These are phyloP conservation scores for Gymnocypris eckloni DNA, from an alignment of 2,797 vertebrate species.

Conservation along the genomic window DNA sequence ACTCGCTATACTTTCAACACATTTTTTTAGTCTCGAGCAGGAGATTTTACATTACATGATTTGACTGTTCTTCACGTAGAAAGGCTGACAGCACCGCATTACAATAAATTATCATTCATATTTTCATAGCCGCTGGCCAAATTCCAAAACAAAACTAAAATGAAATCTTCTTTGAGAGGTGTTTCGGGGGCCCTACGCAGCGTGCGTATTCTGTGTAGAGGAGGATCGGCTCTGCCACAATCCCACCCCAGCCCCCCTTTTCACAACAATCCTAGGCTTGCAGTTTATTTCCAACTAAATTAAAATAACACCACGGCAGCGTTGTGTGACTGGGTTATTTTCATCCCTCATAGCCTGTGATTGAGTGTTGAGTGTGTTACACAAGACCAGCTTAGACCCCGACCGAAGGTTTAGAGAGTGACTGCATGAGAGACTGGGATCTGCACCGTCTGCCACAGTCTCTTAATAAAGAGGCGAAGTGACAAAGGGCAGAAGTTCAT, in stretches of 20 bases:
- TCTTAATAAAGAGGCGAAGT: conserved; percentile 48
- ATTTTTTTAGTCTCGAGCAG: no score
- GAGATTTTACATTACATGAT: no score
- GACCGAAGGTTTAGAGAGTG: conserved; percentile 11
- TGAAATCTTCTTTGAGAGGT: no score
- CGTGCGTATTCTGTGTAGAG: no score
- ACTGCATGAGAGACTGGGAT: conserved; percentile 17
- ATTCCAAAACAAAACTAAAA: no score
- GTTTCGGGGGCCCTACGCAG: no score
- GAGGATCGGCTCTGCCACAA: not conserved
- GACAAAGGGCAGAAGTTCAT: conserved; percentile 44
- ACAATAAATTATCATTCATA: no score
- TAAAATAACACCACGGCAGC: conserved; percentile 62
- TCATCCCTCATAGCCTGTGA: conserved; percentile 28
- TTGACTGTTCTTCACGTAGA: no score
- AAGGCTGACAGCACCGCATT: no score
- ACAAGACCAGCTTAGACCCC: conserved; percentile 8
- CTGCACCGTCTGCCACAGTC: conserved; percentile 34
- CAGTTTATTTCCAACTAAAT: conserved; percentile 50
- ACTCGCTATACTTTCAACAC: no score
- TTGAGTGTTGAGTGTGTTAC: conserved; percentile 26
- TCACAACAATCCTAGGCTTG: conserved; percentile 53
- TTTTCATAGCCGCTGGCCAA: no score
- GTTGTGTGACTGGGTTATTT: conserved; percentile 43
- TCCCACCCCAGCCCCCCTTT: not conserved